Evolutionary conservation across 2,888 invertebrate species (phyloP), one percentile per base, ranked within the genome.

Genomic region (Autographa pulchrina): DNA sequence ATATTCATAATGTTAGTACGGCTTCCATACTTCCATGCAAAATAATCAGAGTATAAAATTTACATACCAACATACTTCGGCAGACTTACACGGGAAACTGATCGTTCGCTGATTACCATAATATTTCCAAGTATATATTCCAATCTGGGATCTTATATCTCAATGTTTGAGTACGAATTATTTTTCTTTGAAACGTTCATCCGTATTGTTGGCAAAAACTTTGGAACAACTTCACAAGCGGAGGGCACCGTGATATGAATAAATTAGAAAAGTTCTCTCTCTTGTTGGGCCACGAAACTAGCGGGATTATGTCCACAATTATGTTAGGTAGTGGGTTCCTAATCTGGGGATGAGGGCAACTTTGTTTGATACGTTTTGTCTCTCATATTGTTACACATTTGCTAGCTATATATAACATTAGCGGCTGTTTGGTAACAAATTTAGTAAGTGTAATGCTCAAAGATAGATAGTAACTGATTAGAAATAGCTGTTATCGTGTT

Each of bases 161-260:
- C 78, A 78, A 82, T 84, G 79, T 81, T 84, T 77, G 82, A 85
- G 82, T 80, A 86, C 71, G 84, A 86, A 88, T 86, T 86, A 88
- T 89, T 85, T 89, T 86, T 88, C 89, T 91, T 91, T 88, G 89
- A 88, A 92, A 90, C 86, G 89, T 89, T 91, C 92, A 91, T 92
- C 91, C 88, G 88, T 92, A 92, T 92, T 93, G 93, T 93, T 91
- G 89, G 90, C 89, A 88, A 90, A 91, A 92, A 93, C 92, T 93
- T 89, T 83, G 86, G 68, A 81, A 87, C 89, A 91, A 92, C 90
- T 93, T 90, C 86, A 91, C 92, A 90, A 91, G 91, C 89, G 89
- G 79, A 80, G 88, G 88, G 89, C 89, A 90, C 88, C 90, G 92
- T 93, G 94, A 93, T 94, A 94, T 94, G 95, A 95, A 95, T 95